These are phyloP conservation scores for Pelecanoides urinatrix DNA, from an alignment of 2,113 vertebrate species.

Conservation along the genomic window DNA sequence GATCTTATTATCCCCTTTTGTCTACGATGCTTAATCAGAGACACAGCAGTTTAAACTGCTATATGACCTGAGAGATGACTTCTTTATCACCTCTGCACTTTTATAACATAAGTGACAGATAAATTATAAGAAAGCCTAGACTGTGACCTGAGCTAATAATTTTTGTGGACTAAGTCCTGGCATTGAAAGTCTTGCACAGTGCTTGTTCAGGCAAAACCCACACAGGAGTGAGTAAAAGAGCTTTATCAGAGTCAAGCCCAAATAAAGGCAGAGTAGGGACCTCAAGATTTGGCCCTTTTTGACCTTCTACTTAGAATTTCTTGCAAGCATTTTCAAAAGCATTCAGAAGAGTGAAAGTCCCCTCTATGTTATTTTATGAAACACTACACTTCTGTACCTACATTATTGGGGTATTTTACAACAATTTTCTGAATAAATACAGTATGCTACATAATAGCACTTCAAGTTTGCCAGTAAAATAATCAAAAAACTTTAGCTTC, in stretches of 20 bases:
- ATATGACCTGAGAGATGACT: conserved; percentile 43
- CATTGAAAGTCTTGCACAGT: conserved; percentile 15
- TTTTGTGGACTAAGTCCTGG: not conserved
- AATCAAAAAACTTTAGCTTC: not conserved
- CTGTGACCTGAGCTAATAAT: conserved; percentile 18
- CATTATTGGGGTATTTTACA: not conserved
- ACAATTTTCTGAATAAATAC: not conserved
- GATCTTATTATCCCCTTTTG: conserved; percentile 62
- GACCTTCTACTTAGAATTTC: not conserved
- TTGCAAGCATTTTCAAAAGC: not conserved
- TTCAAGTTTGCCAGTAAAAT: not conserved
- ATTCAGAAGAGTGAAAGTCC: not conserved
- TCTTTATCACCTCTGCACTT: conserved; percentile 57
- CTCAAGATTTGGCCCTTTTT: not conserved
- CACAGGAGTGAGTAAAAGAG: not conserved
- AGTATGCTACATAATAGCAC: not conserved
- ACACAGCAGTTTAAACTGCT: conserved; percentile 38
- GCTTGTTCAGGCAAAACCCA: conserved; percentile 13
- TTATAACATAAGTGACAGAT: conserved; percentile 52
- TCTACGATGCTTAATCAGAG: conserved; percentile 44
- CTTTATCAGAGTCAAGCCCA: not conserved
- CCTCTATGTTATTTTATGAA: not conserved
- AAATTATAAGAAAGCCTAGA: conserved; percentile 57
- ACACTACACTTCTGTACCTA: not conserved
- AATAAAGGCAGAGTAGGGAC: not conserved